A percentile compares a stretch with the other conserved stretches of the same genome.
Conservation (phyloP, 2,113 vertebrate species). For the Upupa epops region DNA sequence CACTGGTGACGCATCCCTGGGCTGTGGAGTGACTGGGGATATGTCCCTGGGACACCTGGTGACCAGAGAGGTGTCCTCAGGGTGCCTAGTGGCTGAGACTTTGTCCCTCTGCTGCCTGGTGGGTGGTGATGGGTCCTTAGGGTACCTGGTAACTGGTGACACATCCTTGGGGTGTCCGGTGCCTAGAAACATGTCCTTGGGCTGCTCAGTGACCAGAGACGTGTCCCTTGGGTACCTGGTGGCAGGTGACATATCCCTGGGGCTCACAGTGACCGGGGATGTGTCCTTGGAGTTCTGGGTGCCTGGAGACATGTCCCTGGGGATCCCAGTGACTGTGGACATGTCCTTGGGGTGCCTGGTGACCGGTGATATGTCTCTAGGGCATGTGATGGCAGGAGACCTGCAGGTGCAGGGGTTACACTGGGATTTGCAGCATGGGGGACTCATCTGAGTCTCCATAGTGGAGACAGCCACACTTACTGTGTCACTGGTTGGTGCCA, state of each 20-base stretch:
- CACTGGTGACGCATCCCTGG: not conserved
- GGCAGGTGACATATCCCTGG: not conserved
- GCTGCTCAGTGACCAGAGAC: not conserved
- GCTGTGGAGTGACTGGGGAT: not conserved
- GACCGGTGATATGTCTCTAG: not conserved
- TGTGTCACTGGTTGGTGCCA: not conserved
- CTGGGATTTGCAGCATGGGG: not conserved
- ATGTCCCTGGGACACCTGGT: rapidly evolving
- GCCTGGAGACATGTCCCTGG: not conserved
- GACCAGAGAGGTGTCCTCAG: not conserved
- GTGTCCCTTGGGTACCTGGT: not conserved
- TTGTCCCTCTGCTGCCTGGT: not conserved
- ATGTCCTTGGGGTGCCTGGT: not conserved
- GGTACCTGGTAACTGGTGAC: not conserved
- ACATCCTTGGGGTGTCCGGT: not conserved
- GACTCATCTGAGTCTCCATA: rapidly evolving
- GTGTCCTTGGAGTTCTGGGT: rapidly evolving
- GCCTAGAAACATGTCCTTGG: not conserved
- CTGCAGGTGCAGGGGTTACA: not conserved
- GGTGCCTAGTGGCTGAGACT: not conserved
- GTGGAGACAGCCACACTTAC: not conserved
- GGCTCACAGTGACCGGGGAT: not conserved
- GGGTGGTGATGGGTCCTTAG: not conserved
- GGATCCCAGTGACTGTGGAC: not conserved
- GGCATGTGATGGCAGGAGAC: rapidly evolving